Percentiles rank a stretch among this genome's conserved stretches.
Evolutionary conservation across 2,113 vertebrate genomes (phyloP).

Genomic region (Climacteris rufus): DNA sequence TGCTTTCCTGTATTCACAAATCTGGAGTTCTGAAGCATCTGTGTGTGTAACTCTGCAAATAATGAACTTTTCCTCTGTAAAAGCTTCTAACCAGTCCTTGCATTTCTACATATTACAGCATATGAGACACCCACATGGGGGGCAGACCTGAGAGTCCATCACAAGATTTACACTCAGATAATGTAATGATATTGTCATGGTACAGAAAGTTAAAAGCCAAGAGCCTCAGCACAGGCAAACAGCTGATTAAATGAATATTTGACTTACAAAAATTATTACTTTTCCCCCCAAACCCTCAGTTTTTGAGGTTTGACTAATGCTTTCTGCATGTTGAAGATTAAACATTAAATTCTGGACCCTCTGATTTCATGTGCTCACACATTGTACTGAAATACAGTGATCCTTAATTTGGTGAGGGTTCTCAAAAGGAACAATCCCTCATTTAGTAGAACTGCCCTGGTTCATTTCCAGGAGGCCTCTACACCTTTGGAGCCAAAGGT

Average conservation of each 20-base stretch:
- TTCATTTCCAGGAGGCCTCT: not conserved
- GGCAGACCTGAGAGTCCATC: fast-evolving
- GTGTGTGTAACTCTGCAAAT: not conserved
- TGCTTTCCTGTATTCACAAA: not conserved
- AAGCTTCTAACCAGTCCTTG: not conserved
- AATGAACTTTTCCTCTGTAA: not conserved
- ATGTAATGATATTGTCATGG: not conserved
- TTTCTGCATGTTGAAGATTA: not conserved
- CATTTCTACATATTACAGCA: not conserved
- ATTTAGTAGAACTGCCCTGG: not conserved
- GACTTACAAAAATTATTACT: not conserved
- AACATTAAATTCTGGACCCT: not conserved
- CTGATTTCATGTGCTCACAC: not conserved
- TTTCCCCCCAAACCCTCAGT: fast-evolving
- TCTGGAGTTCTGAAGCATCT: not conserved
- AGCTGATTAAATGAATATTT: not conserved
- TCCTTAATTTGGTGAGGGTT: not conserved
- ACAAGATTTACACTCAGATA: not conserved
- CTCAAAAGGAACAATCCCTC: not conserved
- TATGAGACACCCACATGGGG: not conserved
- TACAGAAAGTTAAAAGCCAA: not conserved
- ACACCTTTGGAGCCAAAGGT: not conserved
- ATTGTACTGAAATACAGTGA: not conserved
- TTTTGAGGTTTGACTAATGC: not conserved
- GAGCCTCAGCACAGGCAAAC: not conserved